Evolutionary conservation across 2,888 invertebrate genomes (phyloP).

Genomic region (Drosophila phalerata): DNA sequence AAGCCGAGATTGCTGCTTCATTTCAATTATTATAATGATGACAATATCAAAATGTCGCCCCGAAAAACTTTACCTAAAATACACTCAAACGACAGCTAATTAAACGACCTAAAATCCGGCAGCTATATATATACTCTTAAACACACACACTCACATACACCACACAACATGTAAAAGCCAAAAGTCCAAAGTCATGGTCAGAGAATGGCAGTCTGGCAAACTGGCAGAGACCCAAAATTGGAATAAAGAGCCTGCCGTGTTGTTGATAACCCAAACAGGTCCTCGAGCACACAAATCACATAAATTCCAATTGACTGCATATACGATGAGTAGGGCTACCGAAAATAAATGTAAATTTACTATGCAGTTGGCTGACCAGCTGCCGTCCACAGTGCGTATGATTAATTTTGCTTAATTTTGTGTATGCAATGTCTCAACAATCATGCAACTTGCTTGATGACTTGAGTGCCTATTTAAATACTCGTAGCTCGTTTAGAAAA

Average conservation of each 20-base stretch:
- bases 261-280: slow-evolving; percentile 80
- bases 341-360: slow-evolving; percentile 76
- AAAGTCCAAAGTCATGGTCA: slow-evolving; percentile 73
- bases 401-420: slow-evolving; percentile 71
- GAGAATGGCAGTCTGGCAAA: not conserved
- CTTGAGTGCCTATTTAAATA: slow-evolving; percentile 25
- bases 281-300: slow-evolving; percentile 80
- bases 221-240: slow-evolving; percentile 11
- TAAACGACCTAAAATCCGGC: slow-evolving; percentile 65
- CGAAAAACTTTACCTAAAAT: slow-evolving; percentile 33
- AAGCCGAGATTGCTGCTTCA: slow-evolving; percentile 46
- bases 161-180: slow-evolving; percentile 39
- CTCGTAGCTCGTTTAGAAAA: slow-evolving; percentile 9
- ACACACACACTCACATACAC: not conserved
- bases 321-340: slow-evolving; percentile 61
- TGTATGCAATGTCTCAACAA: slow-evolving; percentile 13
- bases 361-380: slow-evolving; percentile 41
- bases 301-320: slow-evolving; percentile 82
- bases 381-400: slow-evolving; percentile 64
- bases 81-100: slow-evolving; percentile 58
- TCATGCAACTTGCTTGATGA: slow-evolving; percentile 29
- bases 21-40: slow-evolving; percentile 78
- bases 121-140: slow-evolving; percentile 20
- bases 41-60: slow-evolving; percentile 64
- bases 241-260: slow-evolving; percentile 65